Evolutionary conservation across 1,140 invertebrate species (phyloP), one percentile per base, ranked within the genome.

Genomic region (Gonatopus flavifemur): DNA sequence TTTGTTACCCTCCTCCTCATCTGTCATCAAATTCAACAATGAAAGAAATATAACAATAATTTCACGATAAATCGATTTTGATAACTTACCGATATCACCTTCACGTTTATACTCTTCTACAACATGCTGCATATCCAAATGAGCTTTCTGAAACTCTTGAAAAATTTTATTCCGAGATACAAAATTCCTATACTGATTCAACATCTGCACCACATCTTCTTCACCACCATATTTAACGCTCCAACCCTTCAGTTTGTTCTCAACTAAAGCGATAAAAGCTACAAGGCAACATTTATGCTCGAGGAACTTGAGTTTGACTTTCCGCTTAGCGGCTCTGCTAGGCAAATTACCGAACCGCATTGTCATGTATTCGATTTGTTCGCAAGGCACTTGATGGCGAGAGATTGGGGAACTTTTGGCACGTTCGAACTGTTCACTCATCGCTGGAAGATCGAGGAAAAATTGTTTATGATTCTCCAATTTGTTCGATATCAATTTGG

Each of bases 211-310:
- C 2, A 94, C 92, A 67, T 90, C 86, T 47, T 93, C 86, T 62
- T 93, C 85, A 8, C 82, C 78, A 13, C 92, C 92, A 70, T 94
- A 95, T 74, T 96, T 96, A 1, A 87, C 84, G 49, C 87, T 91
- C 94, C 94, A 97, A 30, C 83, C 78, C 70, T 88, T 87, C 51
- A 96, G 77, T 77, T 95, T 96, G 24, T 86, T 88, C 79, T 96
- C 93, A 30, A 94, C 89, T 37, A 93, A 80, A 67, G 90, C 88
- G 20, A 96, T 83, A 76, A 95, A 94, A 35, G 91, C 92, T 55
- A 96, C 87, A 51, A 94, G 83, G 76, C 92, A 94, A 76, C 91
- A 94, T 79, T 93, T 93, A 70, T 94, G 91, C 78, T 94, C 91
- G 39, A 94, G 80, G 79, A 91, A 94, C 70, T 94, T 93, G 57